Evolutionary conservation across 2,797 vertebrate species (phyloP), one percentile per base, ranked within the genome.

Genomic region (Hydrolagus colliei): DNA sequence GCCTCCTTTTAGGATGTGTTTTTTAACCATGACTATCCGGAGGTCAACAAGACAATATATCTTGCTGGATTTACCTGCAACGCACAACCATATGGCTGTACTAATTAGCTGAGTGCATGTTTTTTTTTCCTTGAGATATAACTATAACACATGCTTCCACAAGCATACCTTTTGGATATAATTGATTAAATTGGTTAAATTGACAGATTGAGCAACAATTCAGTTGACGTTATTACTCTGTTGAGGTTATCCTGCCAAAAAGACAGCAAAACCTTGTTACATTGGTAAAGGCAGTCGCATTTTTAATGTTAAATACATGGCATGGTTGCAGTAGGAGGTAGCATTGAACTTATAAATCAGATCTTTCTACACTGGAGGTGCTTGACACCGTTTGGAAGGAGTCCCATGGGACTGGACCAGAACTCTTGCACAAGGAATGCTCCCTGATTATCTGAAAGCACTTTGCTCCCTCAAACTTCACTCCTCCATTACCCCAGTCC

Each of bases 121-220:
- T 61, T 61, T 14, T 1, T 52, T 20, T 61, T 59, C 8, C 61
- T 10, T 77, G 61, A 0, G 61, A 20, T 10, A 61, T 10, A 77
- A 77, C 35, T 12, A 27, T 77, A n/a, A 52, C 52, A 77, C 18
- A 11, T 77, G 27, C 9, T 10, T 20, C 62, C 67, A 14, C 41
- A 52, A 52, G 41, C 18, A 84, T 68, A 35, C 71, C 52, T 67
- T 71, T 84, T 41, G 18, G 32, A 82, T 18, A 32, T 32, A 71
- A 68, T 16, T 82, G 22, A 84, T 84, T 16, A 82, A 84, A 84
- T 84, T 68, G 4, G 41, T 35, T 82, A 52, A 6, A 52, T 52
- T 52, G 41, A 52, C 41, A 6, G 41, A 52, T 52, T 52, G 41
- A 52, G 41, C 6, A 52, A 52, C 41, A 52, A 52, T 52, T 52